Evolutionary conservation across 2,113 vertebrate species (phyloP), one percentile per base, ranked within the genome.

Genomic region (Callipepla californica): DNA sequence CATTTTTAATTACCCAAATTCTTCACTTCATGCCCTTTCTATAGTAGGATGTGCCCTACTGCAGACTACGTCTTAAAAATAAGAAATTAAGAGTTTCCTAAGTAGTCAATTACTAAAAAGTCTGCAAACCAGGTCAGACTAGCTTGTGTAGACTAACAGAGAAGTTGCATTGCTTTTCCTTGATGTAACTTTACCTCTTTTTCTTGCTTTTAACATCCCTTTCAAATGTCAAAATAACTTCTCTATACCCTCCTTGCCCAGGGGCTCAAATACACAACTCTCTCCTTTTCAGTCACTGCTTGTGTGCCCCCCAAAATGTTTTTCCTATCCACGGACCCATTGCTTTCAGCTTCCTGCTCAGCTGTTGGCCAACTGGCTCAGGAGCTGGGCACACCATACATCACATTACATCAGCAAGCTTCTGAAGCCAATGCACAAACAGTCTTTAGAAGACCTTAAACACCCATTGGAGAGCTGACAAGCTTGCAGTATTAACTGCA

Each of bases 371-470:
- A 0, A 13, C 17, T 5, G 5, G 26, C 55, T 61, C 7, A 0
- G 75, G 80, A 89, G 18, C 44, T 57, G 89, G 75, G 63, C 42
- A 23, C 55, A 59, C 68, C 63, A 68, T 90, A 82, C 66, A 53
- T 53, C 51, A 25, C 28, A 79, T 91, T 40, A 61, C 28, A 80
- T 59, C 77, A 22, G 66, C 3, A 5, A 86, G 85, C 58, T 87
- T 30, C 38, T 44, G 76, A 84, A 88, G 81, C 66, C 45, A 86
- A 38, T 26, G 77, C 55, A 59, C 40, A 70, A 70, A 26, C 21
- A 18, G 62, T 80, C 95, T 92, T 96, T 65, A 94, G 73, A 72
- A 91, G 75, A 85, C 65, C 69, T 95, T 80, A 88, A 88, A 88
- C 73, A 55, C 25, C 17, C 10, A 0, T 36, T 80, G 80, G 65